Percentiles rank a stretch among this genome's conserved stretches.
Evolutionary conservation across 2,888 invertebrate genomes (phyloP).

Genomic region (Ochropleura plecta): DNA sequence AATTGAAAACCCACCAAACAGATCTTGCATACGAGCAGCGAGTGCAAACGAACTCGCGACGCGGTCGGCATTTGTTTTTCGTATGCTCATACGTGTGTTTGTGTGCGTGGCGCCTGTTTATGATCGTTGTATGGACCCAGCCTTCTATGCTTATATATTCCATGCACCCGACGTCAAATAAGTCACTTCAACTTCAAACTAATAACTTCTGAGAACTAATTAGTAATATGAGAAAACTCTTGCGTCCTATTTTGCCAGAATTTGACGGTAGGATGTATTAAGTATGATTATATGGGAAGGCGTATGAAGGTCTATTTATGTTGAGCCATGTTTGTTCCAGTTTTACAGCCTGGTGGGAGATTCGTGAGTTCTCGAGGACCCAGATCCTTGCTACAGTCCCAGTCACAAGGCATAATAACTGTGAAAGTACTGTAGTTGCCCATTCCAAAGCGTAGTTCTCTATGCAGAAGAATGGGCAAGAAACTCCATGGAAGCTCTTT

Average conservation of each 20-base stretch:
- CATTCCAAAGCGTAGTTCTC: too few relatives aligned
- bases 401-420: too few relatives aligned
- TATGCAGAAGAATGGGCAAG: too few relatives aligned
- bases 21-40: too few relatives aligned
- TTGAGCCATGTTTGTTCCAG: background rate
- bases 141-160: constrained; percentile 4
- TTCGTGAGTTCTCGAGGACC: background rate
- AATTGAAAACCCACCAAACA: too few relatives aligned
- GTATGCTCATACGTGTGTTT: background rate
- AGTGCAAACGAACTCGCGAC: too few relatives aligned
- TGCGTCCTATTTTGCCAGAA: constrained; percentile 36
- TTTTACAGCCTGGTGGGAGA: background rate
- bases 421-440: too few relatives aligned
- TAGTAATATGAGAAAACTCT: constrained; percentile 56
- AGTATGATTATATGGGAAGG: constrained; percentile 36
- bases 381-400: background rate
- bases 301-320: constrained; percentile 14
- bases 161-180: constrained; percentile 38
- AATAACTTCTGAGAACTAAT: constrained; percentile 49
- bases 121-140: rapidly evolving
- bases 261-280: constrained; percentile 13
- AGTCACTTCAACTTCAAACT: constrained; percentile 43
- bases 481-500: too few relatives aligned
- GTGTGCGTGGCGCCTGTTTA: background rate
- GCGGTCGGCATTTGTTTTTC: too few relatives aligned